Evolutionary conservation across 2,888 invertebrate species (phyloP), one percentile per base, ranked within the genome.

Genomic region (Agrochola lychnidis): DNA sequence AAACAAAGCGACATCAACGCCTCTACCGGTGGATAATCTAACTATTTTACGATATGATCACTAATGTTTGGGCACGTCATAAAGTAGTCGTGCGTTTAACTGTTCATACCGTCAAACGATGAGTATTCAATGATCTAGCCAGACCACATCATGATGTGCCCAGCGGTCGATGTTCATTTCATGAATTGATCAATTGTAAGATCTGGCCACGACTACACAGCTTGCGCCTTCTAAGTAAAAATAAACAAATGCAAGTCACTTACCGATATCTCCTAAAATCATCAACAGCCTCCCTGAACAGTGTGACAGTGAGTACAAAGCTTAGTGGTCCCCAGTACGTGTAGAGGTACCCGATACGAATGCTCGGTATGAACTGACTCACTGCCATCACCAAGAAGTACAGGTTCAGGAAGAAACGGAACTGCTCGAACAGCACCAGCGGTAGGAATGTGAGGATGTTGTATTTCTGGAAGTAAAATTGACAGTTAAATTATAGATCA

Each of bases 261-360:
- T 88, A 96, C 97, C 96, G 97, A 94, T 98, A 98, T 88, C 99
- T 97, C 87, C 99, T 97, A 90, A 99, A 98, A 95, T 99, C 99
- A 96, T 99, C 99, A 45, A 99, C 97, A 1, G 99, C 99, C 95
- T 99, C 99, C 70, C 99, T 98, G 92, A 99, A 98, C 94, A 99
- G 97, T 22, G 99, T 99, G 16, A 99, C 99, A 86, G 98, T 97
- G 76, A 99, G 96, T 45, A 99, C 99, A 96, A 99, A 99, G 89
- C 99, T 98, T 97, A 99, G 94, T 66, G 99, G 99, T 81, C 99
- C 99, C 99, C 99, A 99, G 95, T 99, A 99, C 0, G 99, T 99
- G 94, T 99, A 99, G 64, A 99, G 97, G 93, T 99, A 99, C 4
- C 99, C 99, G 90, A 99, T 99, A 89, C 99, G 97, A 87, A 99